Base-by-base conservation (phyloP, 2,113 vertebrate species). In the Enhydra lutris region DNA sequence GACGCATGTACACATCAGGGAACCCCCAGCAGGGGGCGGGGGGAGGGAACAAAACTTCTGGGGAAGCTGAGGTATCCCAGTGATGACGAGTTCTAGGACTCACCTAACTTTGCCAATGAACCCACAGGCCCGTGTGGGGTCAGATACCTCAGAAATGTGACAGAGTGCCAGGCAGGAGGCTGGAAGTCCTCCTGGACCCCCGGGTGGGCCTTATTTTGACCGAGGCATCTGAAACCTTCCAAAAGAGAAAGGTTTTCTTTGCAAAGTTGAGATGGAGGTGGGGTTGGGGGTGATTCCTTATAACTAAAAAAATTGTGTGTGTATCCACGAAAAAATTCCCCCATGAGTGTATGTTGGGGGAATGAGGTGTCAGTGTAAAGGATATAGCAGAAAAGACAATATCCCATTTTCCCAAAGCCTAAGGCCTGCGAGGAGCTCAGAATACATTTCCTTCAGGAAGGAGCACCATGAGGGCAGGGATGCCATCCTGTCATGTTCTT, bases 11-110 rank as follows among this genome's bases (percentile, higher is more conserved):
- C 29, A 13, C 50, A 81, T 92, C 95, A 95, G 97, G 97, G 97
- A 98, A 97, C 24, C 94, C 91, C 95, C 21, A n/a, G 21, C 78
- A 80, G 86, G 73, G 89, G 95, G 73, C 2, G 17, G 34, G 17
- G 82, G 74, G 79, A 73, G 86, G 95, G 82, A 84, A n/a, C 3
- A 79, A 91, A 78, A 78, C 79, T 94, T 69, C 55, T 59, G 74
- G 69, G 47, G 78, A 95, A 96, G 80, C 82, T 82, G 86, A 96
- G 97, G 91, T 90, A 86, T 97, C 97, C 97, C 84, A 2, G n/a
- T 7, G 47, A 86, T 82, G 92, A 94, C 3, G 69, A 91, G 57
- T 67, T 89, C 61, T 74, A 52, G 55, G 73, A 7, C 52, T 76
- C 65, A 59, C 42, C 29, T 45, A 21, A 50, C 67, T 90, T 79